Evolutionary conservation across 1,140 invertebrate genomes (phyloP), one percentile per base, ranked within the genome.

Genomic region (Laupala kohalensis): DNA sequence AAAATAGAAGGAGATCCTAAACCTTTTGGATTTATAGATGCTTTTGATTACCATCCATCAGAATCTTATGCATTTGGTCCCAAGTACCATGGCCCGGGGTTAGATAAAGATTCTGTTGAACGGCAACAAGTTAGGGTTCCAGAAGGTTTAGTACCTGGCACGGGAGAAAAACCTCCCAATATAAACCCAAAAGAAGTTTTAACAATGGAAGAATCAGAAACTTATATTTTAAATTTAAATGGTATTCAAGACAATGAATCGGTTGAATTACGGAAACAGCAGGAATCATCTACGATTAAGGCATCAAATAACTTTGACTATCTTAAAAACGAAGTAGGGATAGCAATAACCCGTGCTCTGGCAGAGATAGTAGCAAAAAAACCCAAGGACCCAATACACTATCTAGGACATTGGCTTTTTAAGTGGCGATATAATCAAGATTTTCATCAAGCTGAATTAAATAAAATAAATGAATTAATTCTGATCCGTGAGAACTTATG

Each of bases 371-470:
- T 76, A 1, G 75, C 77, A 1, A 76, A 77, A 71, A 77, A 79
- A 73, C 80, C 80, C 3, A 26, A 74, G 64, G 80, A 81, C 75
- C 80, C 80, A 0, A 79, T 81, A 62, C 80, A 81, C 71, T 81
- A 80, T 72, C 69, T 81, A 25, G 79, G 75, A 5, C 78, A 79
- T 73, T 81, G 79, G 78, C 72, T 81, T 23, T 78, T 80, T 67
- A 81, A 79, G 72, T 81, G 79, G 71, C 73, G 79, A 24, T 80
- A 78, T 67, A 81, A 81, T 73, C 77, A 80, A 71, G 78, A 80
- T 72, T 66, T 77, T 6, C 75, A 77, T 24, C 72, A 76, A 25
- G 28, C 76, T 19, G 75, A 77, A 30, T 76, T 75, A 66, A 65
- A 73, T 5, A 75, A 80, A 75, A 64, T 78, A 25, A 68, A 77